phyloP scores from a whole-genome alignment of 2,797 vertebrate genomes.

The Amblyraja radiata region DNA sequence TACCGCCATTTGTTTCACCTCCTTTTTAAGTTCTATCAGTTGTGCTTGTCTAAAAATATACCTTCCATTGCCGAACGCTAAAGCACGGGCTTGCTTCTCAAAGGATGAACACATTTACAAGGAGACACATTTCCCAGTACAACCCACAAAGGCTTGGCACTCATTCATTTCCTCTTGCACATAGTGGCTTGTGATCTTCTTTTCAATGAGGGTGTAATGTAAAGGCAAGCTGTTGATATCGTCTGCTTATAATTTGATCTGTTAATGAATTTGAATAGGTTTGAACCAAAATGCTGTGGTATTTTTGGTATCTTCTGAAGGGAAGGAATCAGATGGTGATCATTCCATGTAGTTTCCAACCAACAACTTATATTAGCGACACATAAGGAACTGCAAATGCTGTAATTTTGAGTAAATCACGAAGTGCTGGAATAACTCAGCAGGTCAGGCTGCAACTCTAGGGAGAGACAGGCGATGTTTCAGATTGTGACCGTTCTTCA shows the following conservation, averaged over 20 bases:
- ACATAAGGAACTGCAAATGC: too few species aligned
- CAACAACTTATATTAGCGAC: not conserved
- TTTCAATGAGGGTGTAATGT: not conserved
- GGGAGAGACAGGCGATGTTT: too few species aligned
- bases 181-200: not conserved
- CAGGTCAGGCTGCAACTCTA: too few species aligned
- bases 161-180: not conserved
- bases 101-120: not conserved
- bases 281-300: not conserved
- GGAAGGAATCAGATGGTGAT: too few species aligned
- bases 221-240: not conserved
- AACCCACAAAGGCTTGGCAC: not conserved
- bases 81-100: not conserved
- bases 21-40: not conserved
- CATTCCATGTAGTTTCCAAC: not conserved
- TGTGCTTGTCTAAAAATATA: not conserved
- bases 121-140: not conserved
- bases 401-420: too few species aligned
- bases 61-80: not conserved
- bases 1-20: not conserved
- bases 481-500: too few species aligned
- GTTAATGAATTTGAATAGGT: not conserved
- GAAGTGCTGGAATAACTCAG: too few species aligned
- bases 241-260: slow-evolving; percentile 7
- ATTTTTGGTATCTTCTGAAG: not conserved